Percentiles rank a stretch among this genome's conserved stretches.
phyloP scores from a whole-genome alignment of 2,113 vertebrate genomes.

The Camelus dromedarius region DNA sequence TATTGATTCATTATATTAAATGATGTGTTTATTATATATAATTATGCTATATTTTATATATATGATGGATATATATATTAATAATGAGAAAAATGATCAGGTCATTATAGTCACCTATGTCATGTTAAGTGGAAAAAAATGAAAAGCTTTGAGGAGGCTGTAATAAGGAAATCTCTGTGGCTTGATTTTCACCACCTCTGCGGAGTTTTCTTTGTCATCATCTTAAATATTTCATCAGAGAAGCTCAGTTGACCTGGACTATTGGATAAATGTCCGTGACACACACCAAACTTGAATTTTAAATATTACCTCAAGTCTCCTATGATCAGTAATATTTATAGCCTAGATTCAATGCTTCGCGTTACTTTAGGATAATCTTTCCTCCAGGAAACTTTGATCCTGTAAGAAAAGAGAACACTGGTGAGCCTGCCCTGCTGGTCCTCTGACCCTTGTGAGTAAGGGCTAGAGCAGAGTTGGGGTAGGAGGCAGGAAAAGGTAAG shows the following conservation, averaged over 20 bases:
- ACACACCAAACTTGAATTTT: neutral
- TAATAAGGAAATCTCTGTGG: neutral
- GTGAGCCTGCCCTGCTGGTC: accelerated
- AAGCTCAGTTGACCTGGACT: neutral
- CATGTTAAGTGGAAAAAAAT: neutral
- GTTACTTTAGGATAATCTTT: neutral
- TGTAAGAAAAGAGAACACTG: neutral
- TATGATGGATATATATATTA: neutral
- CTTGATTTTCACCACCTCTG: neutral
- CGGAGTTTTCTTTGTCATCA: neutral
- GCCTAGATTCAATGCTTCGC: neutral
- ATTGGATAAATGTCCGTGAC: neutral
- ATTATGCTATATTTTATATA: neutral
- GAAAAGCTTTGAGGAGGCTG: neutral
- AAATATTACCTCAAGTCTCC: neutral
- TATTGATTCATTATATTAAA: neutral
- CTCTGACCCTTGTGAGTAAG: neutral
- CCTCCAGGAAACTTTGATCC: neutral
- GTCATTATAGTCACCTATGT: neutral
- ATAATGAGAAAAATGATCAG: neutral
- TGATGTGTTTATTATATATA: neutral
- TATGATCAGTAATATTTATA: neutral
- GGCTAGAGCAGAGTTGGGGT: no score
- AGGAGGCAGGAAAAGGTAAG: neutral
- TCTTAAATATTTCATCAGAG: neutral